Base-by-base conservation (phyloP, 2,113 vertebrate species). In the Ceyx cyanopectus region DNA sequence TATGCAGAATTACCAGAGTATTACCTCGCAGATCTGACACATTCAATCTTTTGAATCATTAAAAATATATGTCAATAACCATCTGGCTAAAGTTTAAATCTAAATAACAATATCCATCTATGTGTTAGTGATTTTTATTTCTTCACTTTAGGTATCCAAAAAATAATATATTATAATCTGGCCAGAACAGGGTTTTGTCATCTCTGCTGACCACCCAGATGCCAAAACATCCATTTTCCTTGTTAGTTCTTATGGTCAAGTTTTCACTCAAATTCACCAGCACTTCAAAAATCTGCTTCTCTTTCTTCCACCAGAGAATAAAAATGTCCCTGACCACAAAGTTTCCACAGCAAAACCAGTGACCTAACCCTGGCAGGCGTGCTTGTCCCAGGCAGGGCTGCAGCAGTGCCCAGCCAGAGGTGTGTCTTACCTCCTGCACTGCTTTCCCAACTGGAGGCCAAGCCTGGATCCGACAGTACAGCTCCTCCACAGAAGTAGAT, bases 401-500 rank as follows among this genome's bases (percentile, higher is more conserved):
- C 34, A 26, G 84, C 8, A 0, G 16, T 14, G 41, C 60, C 48
- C 13, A 27, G 51, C 14, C 2, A 0, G 26, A 51, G 15, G 32
- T 7, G 61, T 1, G 4, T 43, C 43, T 30, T 29, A n/a, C 34
- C 14, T 10, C 32, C 0, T 0, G 4, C 2, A 0, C 14, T 3
- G 12, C 56, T 66, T 14, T 45, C 10, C 23, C 1, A 20, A 51
- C 58, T 2, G 2, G 12, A 57, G 22, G 48, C 34, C 58, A 78
- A 63, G 24, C 14, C 30, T 0, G 2, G 41, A 20, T 21, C 4
- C 10, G 34, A 76, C 51, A 23, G 2, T 2, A 10, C 57, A 10
- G n/a, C 21, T 76, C 18, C 76, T 26, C 19, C 54, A 48, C 32
- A 57, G 53, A 29, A 26, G 21, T 48, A 27, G n/a, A 14, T 3